Conservation (phyloP, 2,113 vertebrate genomes). For the Anguilla japonica region DNA sequence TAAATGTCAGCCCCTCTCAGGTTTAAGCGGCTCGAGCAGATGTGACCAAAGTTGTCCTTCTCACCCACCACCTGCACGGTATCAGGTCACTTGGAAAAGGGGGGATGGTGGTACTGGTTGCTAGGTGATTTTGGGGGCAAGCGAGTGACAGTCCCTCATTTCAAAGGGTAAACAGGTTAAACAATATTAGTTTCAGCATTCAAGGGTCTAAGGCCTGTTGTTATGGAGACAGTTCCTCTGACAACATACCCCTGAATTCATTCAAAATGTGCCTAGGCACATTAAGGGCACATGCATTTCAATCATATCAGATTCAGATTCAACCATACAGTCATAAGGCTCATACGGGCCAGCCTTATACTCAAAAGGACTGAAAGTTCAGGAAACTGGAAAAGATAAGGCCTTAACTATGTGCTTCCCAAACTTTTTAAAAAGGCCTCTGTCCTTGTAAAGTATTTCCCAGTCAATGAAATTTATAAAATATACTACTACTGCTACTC, state of each 20-base stretch:
- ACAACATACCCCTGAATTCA: background rate
- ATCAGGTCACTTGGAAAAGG: conserved; percentile 41
- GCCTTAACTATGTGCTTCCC: no score
- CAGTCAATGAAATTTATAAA: no score
- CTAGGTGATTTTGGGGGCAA: conserved; percentile 37
- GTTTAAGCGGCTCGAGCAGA: conserved; percentile 4
- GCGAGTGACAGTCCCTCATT: conserved; percentile 24
- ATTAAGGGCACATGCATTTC: no score
- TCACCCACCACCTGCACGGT: conserved; percentile 40
- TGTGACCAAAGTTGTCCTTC: background rate
- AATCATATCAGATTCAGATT: no score
- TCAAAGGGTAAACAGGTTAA: conserved; percentile 35
- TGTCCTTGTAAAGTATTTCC: no score
- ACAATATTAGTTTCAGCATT: conserved; percentile 17
- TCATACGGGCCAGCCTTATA: no score
- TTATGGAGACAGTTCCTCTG: conserved; percentile 12
- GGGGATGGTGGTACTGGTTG: conserved; percentile 43
- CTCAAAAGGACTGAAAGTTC: no score
- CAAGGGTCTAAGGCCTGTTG: conserved; percentile 15
- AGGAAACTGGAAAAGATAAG: no score
- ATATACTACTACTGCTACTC: no score
- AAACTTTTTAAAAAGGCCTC: no score
- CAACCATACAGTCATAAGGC: no score
- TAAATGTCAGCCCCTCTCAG: conserved; percentile 31
- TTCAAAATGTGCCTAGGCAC: no score